Base-by-base conservation (phyloP, 2,797 vertebrate genomes). In the Catostomus latipinnis region DNA sequence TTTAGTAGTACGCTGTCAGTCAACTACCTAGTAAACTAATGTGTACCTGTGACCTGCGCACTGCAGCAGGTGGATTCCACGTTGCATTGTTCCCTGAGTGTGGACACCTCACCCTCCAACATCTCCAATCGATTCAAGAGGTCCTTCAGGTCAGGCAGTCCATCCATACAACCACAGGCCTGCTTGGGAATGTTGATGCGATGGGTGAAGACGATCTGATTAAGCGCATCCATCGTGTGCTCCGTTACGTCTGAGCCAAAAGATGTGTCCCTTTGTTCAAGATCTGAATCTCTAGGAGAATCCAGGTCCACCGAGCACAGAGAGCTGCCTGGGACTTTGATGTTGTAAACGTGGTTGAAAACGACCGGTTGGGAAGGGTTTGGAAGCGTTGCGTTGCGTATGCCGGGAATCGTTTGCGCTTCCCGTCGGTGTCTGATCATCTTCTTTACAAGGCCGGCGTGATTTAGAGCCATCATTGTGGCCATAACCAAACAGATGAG, bases 141-240 rank as follows among this genome's bases (percentile, higher is more conserved):
- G 12, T 95, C 96, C 84, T 96, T 97, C 73, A 99, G 88, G 6
- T 95, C 94, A 0, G 91, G 89, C 4, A 95, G 87, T 16, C 92
- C 92, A 0, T 95, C 92, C 0, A 85, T 86, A 22, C 98, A 98
- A 45, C 94, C 95, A 0, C 98, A 99, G 14, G 95, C 96, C 83
- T 90, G 90, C 8, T 93, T 95, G 7, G 97, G 98, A 75, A 99
- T 96, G 88, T 97, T 97, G 88, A 99, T 99, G 60, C 95, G 96
- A 77, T 99, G 98, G 0, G 97, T 99, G 91, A 99, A 98, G 86
- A 99, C 89, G 0, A 99, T 98, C 90, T 99, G 97, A 91, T 96
- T 98, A 62, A 94, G 95, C 22, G 91, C 92, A 0, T 96, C 88
- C 1, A 95, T 6, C 0, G 94, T 95, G 83, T 95, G 94, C 81